Evolutionary conservation across 37 sponge, comb jelly and placozoan species (phyloP).

Genomic region (Bolinopsis microptera): DNA sequence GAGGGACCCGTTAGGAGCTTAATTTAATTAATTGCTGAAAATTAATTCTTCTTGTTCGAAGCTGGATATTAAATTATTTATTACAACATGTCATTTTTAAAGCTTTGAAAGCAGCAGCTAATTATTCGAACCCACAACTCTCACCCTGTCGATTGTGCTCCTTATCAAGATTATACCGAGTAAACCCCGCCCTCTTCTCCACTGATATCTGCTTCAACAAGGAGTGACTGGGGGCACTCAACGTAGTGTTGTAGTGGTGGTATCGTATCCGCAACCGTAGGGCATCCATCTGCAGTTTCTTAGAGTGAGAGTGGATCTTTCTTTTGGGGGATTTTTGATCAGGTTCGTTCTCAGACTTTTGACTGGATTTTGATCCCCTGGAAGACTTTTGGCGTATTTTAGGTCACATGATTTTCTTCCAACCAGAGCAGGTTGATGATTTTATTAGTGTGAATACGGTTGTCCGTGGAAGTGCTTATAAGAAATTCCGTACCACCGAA

Average conservation of each 20-base stretch:
- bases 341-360: background rate
- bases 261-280: background rate
- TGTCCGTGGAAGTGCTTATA: too few species aligned
- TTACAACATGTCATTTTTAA: too few species aligned
- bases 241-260: slow-evolving; percentile 3
- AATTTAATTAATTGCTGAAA: too few species aligned
- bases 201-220: background rate
- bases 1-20: too few species aligned
- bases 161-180: background rate
- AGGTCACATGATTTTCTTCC: too few species aligned
- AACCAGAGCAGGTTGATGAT: too few species aligned
- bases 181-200: background rate
- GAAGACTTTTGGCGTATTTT: background rate
- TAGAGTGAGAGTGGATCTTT: background rate
- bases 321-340: background rate
- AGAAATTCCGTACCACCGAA: too few species aligned
- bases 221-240: background rate
- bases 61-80: too few species aligned
- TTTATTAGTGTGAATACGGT: too few species aligned
- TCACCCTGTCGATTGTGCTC: slow-evolving; percentile 37
- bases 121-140: too few species aligned
- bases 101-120: too few species aligned
- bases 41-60: too few species aligned
- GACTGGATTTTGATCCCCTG: background rate
- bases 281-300: slow-evolving; percentile 12